Evolutionary conservation across 1,140 invertebrate species (phyloP).

Genomic region (Panagrolaimus sp.): DNA sequence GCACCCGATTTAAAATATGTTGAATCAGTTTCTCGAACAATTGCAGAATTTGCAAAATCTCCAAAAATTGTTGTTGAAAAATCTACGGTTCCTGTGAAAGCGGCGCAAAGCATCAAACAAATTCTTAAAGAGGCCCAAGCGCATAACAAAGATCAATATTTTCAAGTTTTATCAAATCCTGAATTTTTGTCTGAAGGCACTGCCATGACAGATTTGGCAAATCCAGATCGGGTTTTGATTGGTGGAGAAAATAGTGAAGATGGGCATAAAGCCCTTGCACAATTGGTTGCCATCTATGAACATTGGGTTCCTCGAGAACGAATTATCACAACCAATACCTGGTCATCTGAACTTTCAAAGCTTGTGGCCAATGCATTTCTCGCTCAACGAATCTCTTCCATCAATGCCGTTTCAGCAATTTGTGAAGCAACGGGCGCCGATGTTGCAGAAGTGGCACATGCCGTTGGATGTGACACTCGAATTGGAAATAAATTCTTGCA

Average conservation of each 20-base stretch:
- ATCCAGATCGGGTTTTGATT: slow-evolving; percentile 90
- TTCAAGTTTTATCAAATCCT: slow-evolving; percentile 92
- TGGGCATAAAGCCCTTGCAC: slow-evolving; percentile 76
- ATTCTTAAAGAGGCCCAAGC: slow-evolving; percentile 71
- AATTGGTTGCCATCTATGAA: slow-evolving; percentile 81
- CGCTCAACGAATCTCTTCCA: slow-evolving; percentile 94
- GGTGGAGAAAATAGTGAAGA: slow-evolving; percentile 84
- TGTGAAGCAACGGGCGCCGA: slow-evolving; percentile 97
- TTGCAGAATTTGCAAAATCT: slow-evolving; percentile 78
- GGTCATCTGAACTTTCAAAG: slow-evolving; percentile 98
- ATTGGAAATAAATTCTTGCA: slow-evolving; percentile 96
- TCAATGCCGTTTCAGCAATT: slow-evolving; percentile 93
- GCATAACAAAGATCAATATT: slow-evolving; percentile 36
- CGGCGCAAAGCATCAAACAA: slow-evolving; percentile 90
- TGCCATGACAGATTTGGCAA: slow-evolving; percentile 84
- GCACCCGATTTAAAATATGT: slow-evolving; percentile 97
- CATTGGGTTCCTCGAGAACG: slow-evolving; percentile 87
- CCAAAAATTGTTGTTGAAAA: slow-evolving; percentile 99
- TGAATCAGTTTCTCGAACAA: slow-evolving; percentile 83
- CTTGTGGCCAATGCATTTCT: slow-evolving; percentile 94
- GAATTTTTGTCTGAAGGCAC: slow-evolving; percentile 98
- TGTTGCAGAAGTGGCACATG: slow-evolving; percentile 87
- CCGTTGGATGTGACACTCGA: slow-evolving; percentile 84
- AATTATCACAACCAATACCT: slow-evolving; percentile 95
- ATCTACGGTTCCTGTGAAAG: slow-evolving; percentile 93